A percentile compares a stretch with the other conserved stretches of the same genome.
Evolutionary conservation across 2,797 vertebrate genomes (phyloP).

Genomic region (Neosilurus hyrtlii): DNA sequence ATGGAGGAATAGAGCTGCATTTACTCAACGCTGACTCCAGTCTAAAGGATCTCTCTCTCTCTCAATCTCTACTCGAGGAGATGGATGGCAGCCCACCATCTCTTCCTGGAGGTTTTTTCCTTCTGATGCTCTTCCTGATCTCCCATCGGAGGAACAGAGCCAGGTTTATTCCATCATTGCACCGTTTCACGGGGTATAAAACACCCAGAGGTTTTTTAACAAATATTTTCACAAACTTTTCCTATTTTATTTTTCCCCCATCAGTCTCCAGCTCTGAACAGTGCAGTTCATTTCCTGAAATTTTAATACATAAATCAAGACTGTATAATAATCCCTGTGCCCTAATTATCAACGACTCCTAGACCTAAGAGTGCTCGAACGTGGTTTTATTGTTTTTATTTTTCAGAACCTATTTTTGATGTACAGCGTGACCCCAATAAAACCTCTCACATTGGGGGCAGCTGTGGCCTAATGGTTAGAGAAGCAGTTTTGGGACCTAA

Average conservation of each 20-base stretch:
- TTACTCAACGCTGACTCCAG: neutral
- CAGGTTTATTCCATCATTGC: neutral
- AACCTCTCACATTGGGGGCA: no score
- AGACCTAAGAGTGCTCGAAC: neutral
- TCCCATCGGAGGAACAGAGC: neutral
- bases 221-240: neutral
- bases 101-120: neutral
- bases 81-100: neutral
- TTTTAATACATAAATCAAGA: neutral
- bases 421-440: no score
- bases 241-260: neutral
- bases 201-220: neutral
- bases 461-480: no score
- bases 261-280: neutral
- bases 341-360: neutral
- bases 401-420: neutral
- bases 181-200: neutral
- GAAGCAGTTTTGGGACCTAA: no score
- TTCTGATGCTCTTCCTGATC: neutral
- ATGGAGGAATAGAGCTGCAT: slow-evolving; percentile 74
- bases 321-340: no score
- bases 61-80: neutral
- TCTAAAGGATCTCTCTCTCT: no score
- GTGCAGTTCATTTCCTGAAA: neutral
- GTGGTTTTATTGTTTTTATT: neutral